Percentiles rank a stretch among this genome's conserved stretches.
Evolutionary conservation across 1,140 invertebrate species (phyloP).

Genomic region (Aphelinus atriplicis): DNA sequence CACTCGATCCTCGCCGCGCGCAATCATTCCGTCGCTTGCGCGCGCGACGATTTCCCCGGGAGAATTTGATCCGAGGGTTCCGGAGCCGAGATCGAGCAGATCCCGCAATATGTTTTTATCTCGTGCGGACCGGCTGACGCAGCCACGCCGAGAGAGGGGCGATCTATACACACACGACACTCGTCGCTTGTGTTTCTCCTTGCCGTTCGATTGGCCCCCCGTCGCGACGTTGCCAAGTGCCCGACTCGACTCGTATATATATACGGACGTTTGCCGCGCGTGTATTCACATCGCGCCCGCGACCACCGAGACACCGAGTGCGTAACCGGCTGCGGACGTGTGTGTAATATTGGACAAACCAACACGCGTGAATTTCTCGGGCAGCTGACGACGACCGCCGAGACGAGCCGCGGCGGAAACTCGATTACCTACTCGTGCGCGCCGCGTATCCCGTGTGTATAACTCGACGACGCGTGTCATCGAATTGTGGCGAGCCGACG

Average conservation of each 20-base stretch:
- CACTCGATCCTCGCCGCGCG: conserved; percentile 30
- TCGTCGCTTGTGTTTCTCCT: not conserved
- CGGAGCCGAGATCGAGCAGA: conserved; percentile 17
- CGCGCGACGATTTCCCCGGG: conserved; percentile 29
- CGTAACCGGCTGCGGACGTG: too few relatives aligned
- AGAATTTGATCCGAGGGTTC: conserved; percentile 21
- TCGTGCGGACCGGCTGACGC: conserved; percentile 6
- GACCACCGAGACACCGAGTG: too few relatives aligned
- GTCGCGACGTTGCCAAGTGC: too few relatives aligned
- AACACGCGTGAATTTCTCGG: too few relatives aligned
- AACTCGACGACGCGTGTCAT: too few relatives aligned
- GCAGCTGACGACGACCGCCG: too few relatives aligned
- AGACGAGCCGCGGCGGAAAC: too few relatives aligned
- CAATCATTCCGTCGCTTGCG: conserved; percentile 27
- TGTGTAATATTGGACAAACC: too few relatives aligned
- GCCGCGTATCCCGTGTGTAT: too few relatives aligned
- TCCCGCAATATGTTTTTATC: conserved; percentile 40
- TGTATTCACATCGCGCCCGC: not conserved
- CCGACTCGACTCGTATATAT: too few relatives aligned
- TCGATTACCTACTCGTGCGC: too few relatives aligned
- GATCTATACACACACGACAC: not conserved
- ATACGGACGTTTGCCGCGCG: not conserved
- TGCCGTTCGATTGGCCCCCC: not conserved
- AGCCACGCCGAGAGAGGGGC: conserved; percentile 3
- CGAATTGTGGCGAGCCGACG: too few relatives aligned